Evolutionary conservation across 1,140 invertebrate genomes (phyloP).

Genomic region (Carcinoscorpius rotundicauda): DNA sequence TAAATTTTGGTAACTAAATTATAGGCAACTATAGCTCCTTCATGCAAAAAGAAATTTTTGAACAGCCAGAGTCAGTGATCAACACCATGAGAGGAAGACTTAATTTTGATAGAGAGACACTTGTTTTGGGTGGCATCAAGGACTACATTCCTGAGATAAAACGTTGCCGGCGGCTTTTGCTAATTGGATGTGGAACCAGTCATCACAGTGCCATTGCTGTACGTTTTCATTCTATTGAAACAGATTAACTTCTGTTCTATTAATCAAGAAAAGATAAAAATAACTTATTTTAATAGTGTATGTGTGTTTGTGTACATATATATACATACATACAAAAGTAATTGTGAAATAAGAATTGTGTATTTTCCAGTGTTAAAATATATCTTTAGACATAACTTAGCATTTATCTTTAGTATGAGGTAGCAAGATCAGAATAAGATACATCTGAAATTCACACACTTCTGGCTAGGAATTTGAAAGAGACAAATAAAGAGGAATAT

Average conservation of each 20-base stretch:
- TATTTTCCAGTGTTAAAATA: too few species aligned
- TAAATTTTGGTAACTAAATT: slow-evolving; percentile 8
- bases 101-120: slow-evolving; percentile 61
- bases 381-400: too few species aligned
- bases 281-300: too few species aligned
- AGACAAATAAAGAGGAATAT: too few species aligned
- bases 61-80: slow-evolving; percentile 97
- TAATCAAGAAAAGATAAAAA: too few species aligned
- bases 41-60: slow-evolving; percentile 99
- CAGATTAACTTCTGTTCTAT: not conserved
- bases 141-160: slow-evolving; percentile 97
- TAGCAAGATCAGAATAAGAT: too few species aligned
- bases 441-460: too few species aligned
- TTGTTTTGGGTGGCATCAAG: slow-evolving; percentile 78
- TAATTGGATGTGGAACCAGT: slow-evolving; percentile 98
- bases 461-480: too few species aligned
- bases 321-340: too few species aligned
- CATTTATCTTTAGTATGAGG: too few species aligned
- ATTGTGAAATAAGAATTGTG: too few species aligned
- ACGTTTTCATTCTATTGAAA: slow-evolving; percentile 19
- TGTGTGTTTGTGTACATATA: too few species aligned
- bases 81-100: slow-evolving; percentile 99
- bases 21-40: slow-evolving; percentile 88
- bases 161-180: slow-evolving; percentile 83
- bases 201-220: slow-evolving; percentile 95